A percentile compares a stretch with the other conserved stretches of the same genome.
These are phyloP conservation scores for Drosophila simulans DNA, from an alignment of 1,140 invertebrate species.

Conservation along the genomic window DNA sequence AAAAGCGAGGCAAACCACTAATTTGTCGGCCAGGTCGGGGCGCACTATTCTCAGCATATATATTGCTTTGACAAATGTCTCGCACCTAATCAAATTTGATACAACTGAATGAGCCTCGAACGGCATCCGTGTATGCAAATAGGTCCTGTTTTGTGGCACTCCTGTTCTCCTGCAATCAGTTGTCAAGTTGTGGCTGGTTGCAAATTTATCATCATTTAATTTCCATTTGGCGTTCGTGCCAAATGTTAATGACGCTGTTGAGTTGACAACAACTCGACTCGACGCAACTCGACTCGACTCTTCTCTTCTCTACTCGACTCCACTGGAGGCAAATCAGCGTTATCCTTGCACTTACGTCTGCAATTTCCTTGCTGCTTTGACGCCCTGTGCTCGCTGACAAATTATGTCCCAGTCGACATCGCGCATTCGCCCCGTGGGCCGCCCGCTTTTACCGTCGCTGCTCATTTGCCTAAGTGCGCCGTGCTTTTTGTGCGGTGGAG, in stretches of 20 bases:
- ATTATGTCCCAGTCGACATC: slow-evolving; percentile 77
- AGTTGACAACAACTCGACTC: slow-evolving; percentile 75
- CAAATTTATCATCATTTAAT: slow-evolving; percentile 83
- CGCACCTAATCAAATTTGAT: slow-evolving; percentile 81
- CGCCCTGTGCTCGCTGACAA: slow-evolving; percentile 65
- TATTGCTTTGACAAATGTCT: slow-evolving; percentile 74
- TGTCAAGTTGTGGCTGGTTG: slow-evolving; percentile 70
- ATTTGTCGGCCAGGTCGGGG: slow-evolving; percentile 51
- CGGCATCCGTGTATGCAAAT: slow-evolving; percentile 57
- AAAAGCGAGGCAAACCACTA: slow-evolving; percentile 40
- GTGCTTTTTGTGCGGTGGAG: slow-evolving; percentile 58
- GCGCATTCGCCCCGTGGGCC: slow-evolving; percentile 74
- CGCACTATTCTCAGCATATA: slow-evolving; percentile 11
- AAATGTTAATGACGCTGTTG: slow-evolving; percentile 80
- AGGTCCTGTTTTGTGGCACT: slow-evolving; percentile 31
- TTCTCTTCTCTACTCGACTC: slow-evolving; percentile 41
- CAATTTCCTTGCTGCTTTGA: slow-evolving; percentile 69
- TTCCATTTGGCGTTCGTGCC: slow-evolving; percentile 81
- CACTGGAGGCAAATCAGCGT: slow-evolving; percentile 49
- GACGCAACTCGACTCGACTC: slow-evolving; percentile 26
- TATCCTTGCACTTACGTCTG: slow-evolving; percentile 61
- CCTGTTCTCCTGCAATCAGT: slow-evolving; percentile 54
- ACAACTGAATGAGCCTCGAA: slow-evolving; percentile 71
- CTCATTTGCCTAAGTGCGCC: slow-evolving; percentile 81
- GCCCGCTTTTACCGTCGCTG: slow-evolving; percentile 35